phyloP scores from a whole-genome alignment of 2,888 invertebrate genomes.

The Eristalis tenax region DNA sequence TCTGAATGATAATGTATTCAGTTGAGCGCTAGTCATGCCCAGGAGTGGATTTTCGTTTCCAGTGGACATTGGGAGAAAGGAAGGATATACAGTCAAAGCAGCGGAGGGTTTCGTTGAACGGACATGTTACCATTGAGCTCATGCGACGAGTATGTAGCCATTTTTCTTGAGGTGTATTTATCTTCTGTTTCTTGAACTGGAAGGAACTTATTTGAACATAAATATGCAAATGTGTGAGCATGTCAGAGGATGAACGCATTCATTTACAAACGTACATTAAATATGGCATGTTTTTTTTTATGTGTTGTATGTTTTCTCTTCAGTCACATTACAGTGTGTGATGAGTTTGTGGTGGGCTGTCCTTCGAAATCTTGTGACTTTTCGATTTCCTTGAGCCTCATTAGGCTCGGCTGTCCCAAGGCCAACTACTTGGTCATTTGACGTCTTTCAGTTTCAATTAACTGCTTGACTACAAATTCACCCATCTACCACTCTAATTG shows the following conservation, averaged over 20 bases:
- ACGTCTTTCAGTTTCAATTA: no score
- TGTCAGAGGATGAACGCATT: neutral
- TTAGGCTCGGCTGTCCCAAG: no score
- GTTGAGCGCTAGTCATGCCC: neutral
- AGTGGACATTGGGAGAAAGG: neutral
- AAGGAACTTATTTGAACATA: neutral
- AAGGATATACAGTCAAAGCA: neutral
- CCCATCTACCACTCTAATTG: no score
- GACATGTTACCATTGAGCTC: neutral
- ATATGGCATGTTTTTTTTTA: no score
- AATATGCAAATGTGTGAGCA: neutral
- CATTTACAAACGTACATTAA: neutral
- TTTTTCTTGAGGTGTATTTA: neutral
- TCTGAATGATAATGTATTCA: slow-evolving; percentile 22
- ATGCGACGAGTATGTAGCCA: neutral
- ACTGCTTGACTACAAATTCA: no score
- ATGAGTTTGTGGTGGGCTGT: no score
- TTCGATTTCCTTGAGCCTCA: no score
- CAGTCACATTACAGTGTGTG: no score
- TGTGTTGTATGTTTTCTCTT: no score
- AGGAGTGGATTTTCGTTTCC: neutral
- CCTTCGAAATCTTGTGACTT: no score
- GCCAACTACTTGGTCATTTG: no score
- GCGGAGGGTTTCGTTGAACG: neutral
- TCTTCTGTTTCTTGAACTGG: neutral